Percentiles rank a stretch among this genome's conserved stretches.
These are phyloP conservation scores for Myotis yumanensis DNA, from an alignment of 2,113 vertebrate species.

Conservation along the genomic window DNA sequence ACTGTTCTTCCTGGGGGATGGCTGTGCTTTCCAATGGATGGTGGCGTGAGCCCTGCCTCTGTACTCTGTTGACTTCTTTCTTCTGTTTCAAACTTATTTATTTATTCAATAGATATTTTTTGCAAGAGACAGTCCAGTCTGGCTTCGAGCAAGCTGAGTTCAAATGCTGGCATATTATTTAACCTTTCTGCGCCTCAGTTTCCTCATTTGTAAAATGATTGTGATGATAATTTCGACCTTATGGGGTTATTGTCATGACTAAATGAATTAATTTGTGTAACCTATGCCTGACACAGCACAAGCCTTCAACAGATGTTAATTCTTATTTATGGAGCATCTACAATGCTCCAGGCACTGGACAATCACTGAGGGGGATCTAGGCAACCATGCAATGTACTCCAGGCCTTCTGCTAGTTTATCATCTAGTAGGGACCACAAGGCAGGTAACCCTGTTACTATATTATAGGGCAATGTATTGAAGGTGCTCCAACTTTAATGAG, in stretches of 20 bases:
- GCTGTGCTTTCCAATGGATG: fast-evolving
- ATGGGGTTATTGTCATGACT: not conserved
- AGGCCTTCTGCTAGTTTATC: not conserved
- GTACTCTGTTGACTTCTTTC: not conserved
- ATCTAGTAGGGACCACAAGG: not conserved
- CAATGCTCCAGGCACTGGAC: not conserved
- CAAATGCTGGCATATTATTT: not conserved
- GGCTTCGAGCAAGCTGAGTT: not conserved
- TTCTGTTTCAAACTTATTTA: not conserved
- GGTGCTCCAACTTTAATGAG: not conserved
- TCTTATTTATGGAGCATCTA: not conserved
- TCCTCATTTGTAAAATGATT: not conserved
- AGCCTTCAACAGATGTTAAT: not conserved
- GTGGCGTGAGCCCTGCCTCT: not conserved
- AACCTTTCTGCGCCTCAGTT: not conserved
- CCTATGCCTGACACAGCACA: not conserved
- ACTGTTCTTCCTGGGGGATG: not conserved
- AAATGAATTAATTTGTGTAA: not conserved
- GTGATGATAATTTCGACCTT: not conserved
- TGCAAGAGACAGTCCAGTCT: not conserved
- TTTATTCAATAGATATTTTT: not conserved
- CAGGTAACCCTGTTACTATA: not conserved
- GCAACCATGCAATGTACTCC: not conserved
- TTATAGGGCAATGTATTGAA: not conserved
- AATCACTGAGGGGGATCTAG: not conserved